These are phyloP conservation scores for Malthinus flaveolus DNA, from an alignment of 2,888 invertebrate genomes.

Conservation along the genomic window DNA sequence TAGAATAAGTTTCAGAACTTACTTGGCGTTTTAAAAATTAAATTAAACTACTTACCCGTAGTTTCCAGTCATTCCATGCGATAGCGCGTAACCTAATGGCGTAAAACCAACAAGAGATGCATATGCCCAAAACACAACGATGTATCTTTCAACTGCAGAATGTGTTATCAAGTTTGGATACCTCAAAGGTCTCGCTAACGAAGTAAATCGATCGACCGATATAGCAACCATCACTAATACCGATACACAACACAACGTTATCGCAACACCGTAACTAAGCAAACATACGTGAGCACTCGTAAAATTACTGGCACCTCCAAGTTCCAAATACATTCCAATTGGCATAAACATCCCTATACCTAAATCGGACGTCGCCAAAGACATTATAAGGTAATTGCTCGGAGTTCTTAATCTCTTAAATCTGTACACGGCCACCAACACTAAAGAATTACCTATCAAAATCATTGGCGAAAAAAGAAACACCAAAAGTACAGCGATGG, in stretches of 20 bases:
- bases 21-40: too few relatives aligned
- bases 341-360: conserved; percentile 64
- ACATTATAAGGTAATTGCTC: conserved; percentile 64
- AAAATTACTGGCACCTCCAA: conserved; percentile 55
- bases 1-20: too few relatives aligned
- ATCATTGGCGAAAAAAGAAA: conserved; percentile 62
- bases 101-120: conserved; percentile 60
- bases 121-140: conserved; percentile 63
- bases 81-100: conserved; percentile 57
- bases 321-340: conserved; percentile 61
- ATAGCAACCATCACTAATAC: conserved; percentile 65
- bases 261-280: conserved; percentile 61
- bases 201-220: conserved; percentile 64
- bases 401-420: conserved; percentile 65
- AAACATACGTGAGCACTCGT: conserved; percentile 57
- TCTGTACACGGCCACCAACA: conserved; percentile 62
- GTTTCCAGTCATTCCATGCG: conserved; percentile 37
- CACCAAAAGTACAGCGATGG: conserved; percentile 57
- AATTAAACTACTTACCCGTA: conserved; percentile 16
- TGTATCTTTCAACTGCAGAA: conserved; percentile 61
- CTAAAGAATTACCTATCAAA: conserved; percentile 62
- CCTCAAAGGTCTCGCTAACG: conserved; percentile 63
- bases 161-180: conserved; percentile 68
- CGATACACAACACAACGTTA: conserved; percentile 63
- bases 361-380: conserved; percentile 63